Evolutionary conservation across 2,113 vertebrate genomes (phyloP).

Genomic region (Sylvicapra grimmia): DNA sequence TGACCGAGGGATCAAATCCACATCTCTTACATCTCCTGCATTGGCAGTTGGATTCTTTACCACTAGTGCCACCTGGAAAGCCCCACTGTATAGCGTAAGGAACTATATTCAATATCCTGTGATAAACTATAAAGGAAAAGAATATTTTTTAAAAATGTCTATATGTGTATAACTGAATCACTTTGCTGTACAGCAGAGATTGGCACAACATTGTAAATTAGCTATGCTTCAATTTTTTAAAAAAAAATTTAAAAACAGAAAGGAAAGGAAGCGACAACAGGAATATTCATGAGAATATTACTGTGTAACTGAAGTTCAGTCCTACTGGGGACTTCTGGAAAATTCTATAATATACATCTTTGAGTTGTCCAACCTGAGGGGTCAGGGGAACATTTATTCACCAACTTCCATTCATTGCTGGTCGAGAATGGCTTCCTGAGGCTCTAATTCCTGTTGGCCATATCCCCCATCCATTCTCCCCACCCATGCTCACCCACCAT

Average conservation of each 20-base stretch:
- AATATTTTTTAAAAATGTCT: background rate
- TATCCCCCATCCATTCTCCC: background rate
- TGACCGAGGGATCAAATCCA: background rate
- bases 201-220: background rate
- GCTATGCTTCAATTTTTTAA: background rate
- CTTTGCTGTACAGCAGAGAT: background rate
- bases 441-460: background rate
- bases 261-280: accelerated
- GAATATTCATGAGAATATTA: background rate
- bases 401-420: background rate
- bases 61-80: background rate
- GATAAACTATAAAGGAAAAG: background rate
- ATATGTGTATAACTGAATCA: background rate
- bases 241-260: background rate
- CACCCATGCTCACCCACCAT: background rate
- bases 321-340: background rate
- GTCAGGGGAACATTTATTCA: background rate
- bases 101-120: background rate
- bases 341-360: background rate
- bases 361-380: background rate
- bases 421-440: background rate
- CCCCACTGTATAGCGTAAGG: background rate
- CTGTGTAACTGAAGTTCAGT: background rate
- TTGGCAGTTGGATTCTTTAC: background rate
- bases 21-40: background rate